Conservation (phyloP, 2,797 vertebrate species). For the Babyrousa celebensis region DNA sequence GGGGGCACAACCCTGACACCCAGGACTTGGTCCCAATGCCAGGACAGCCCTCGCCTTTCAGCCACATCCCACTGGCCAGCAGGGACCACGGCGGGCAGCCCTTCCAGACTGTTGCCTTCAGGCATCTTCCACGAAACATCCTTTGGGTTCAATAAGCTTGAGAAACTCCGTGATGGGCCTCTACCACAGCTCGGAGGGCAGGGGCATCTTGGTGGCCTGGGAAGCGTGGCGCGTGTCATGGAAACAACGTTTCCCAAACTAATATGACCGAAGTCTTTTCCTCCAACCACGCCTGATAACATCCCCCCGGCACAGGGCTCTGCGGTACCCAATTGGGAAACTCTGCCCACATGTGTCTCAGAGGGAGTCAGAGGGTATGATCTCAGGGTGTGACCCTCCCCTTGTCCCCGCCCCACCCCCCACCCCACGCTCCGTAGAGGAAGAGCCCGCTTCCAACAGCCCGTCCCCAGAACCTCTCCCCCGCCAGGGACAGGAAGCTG, state of each 20-base stretch:
- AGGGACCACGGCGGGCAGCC: accelerated
- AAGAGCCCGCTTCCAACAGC: background rate
- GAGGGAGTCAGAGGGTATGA: background rate
- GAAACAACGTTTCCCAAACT: background rate
- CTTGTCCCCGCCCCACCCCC: background rate
- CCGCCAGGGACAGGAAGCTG: background rate
- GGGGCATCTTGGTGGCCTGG: accelerated
- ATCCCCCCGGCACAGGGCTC: too few species aligned
- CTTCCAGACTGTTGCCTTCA: background rate
- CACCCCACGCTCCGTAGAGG: accelerated
- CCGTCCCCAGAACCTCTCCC: accelerated
- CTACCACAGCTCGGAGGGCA: background rate
- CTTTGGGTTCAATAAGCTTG: background rate
- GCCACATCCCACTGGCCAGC: background rate
- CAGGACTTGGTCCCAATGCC: background rate
- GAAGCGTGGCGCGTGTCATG: accelerated
- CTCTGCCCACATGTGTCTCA: background rate
- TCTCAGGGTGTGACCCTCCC: too few species aligned
- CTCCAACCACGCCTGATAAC: accelerated
- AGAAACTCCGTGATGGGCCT: accelerated
- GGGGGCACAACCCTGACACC: too few species aligned
- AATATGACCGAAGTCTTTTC: background rate
- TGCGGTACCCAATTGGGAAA: too few species aligned
- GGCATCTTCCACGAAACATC: accelerated
- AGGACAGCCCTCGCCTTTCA: background rate